Conservation (phyloP, 2,888 invertebrate species). For the Orthonychiurus folsomi region DNA sequence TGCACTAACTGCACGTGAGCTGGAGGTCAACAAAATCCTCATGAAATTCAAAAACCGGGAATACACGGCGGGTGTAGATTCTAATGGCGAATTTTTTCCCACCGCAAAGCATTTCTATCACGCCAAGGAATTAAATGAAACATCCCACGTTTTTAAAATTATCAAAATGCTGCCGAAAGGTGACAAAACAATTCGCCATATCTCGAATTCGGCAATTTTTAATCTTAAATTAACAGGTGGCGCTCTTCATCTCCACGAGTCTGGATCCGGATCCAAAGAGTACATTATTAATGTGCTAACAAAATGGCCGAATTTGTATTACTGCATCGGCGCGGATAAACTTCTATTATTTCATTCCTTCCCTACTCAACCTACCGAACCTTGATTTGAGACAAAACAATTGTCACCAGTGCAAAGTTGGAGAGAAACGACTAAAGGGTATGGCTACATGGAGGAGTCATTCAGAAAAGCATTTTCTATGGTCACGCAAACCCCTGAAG, state of each 20-base stretch:
- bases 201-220: no score
- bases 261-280: slow-evolving; percentile 40
- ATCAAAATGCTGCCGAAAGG: slow-evolving; percentile 64
- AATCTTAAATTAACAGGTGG: no score
- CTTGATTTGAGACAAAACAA: slow-evolving; percentile 28
- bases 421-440: no score
- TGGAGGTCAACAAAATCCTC: slow-evolving; percentile 35
- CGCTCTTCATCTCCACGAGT: slow-evolving; percentile 42
- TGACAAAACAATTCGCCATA: no score
- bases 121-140: slow-evolving; percentile 52
- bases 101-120: slow-evolving; percentile 59
- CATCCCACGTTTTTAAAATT: slow-evolving; percentile 57
- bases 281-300: slow-evolving; percentile 40
- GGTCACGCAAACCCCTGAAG: no score
- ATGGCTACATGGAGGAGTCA: no score
- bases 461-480: no score
- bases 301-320: slow-evolving; percentile 41
- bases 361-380: slow-evolving; percentile 19
- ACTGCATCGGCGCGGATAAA: slow-evolving; percentile 36
- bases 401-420: slow-evolving; percentile 40
- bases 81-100: slow-evolving; percentile 47
- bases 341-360: slow-evolving; percentile 40
- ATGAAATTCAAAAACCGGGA: slow-evolving; percentile 38
- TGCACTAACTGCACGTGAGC: slow-evolving; percentile 25
- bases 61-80: slow-evolving; percentile 33